Conservation (phyloP, 2,888 invertebrate species). For the Sesia bembeciformis region DNA sequence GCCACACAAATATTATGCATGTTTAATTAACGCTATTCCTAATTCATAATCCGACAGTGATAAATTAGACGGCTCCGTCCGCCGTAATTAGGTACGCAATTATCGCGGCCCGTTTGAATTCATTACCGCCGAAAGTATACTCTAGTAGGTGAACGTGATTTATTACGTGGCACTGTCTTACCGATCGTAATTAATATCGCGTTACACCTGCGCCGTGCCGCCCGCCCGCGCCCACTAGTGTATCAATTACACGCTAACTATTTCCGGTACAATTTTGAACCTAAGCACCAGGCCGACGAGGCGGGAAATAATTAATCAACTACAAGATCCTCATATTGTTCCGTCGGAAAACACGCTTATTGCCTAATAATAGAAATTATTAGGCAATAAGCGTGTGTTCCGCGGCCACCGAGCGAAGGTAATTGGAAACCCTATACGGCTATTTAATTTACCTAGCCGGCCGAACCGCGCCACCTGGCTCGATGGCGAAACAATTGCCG, state of each 20-base stretch:
- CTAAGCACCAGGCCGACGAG: constrained; percentile 9
- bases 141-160: constrained; percentile 52
- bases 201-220: constrained; percentile 39
- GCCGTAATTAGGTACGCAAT: constrained; percentile 70
- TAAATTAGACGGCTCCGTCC: constrained; percentile 62
- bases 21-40: constrained; percentile 67
- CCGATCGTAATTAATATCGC: constrained; percentile 58
- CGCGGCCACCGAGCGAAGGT: constrained; percentile 44
- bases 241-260: constrained; percentile 30
- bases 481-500: constrained; percentile 71
- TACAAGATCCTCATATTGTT: constrained; percentile 46
- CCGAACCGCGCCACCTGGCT: constrained; percentile 59
- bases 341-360: constrained; percentile 8
- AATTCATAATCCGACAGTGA: constrained; percentile 73
- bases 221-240: constrained; percentile 16
- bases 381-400: constrained; percentile 59
- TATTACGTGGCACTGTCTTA: constrained; percentile 52
- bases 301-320: constrained; percentile 52
- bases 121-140: constrained; percentile 60
- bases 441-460: constrained; percentile 66
- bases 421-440: constrained; percentile 66
- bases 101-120: constrained; percentile 69
- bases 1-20: constrained; percentile 63
- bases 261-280: constrained; percentile 39
- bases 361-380: constrained; percentile 31